Percentiles rank a stretch among this genome's conserved stretches.
phyloP scores from a whole-genome alignment of 2,113 vertebrate species.

The Morone saxatilis region DNA sequence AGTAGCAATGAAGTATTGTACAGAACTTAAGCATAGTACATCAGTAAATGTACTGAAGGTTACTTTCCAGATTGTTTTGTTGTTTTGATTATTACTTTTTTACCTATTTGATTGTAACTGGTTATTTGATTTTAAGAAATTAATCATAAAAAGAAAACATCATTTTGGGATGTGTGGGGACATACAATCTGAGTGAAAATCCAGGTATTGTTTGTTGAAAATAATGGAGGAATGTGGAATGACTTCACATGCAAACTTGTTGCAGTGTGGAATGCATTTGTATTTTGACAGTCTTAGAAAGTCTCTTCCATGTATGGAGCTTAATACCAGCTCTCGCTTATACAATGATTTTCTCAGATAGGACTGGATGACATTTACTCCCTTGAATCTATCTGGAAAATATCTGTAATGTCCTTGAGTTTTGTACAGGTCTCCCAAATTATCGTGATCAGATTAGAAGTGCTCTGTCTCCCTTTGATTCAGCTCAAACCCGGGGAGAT shows the following conservation, averaged over 20 bases:
- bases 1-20: not conserved
- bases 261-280: slow-evolving; percentile 13
- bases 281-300: slow-evolving; percentile 5
- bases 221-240: not conserved
- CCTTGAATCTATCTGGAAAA: slow-evolving; percentile 8
- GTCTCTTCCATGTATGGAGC: not conserved
- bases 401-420: slow-evolving; percentile 49
- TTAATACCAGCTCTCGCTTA: not conserved
- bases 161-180: not conserved
- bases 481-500: slow-evolving; percentile 60
- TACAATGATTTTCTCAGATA: slow-evolving; percentile 24
- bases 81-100: not conserved
- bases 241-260: slow-evolving; percentile 28
- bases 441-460: slow-evolving; percentile 53
- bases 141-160: not conserved
- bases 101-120: not conserved
- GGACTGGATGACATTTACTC: slow-evolving; percentile 32
- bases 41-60: too few relatives aligned
- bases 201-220: not conserved
- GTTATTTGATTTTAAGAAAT: not conserved
- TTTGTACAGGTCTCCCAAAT: slow-evolving; percentile 32
- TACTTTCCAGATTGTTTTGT: not conserved
- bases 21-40: too few relatives aligned
- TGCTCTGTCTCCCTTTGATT: slow-evolving; percentile 54
- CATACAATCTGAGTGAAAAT: not conserved